phyloP scores from a whole-genome alignment of 30 jellyfish, hydroid and myxozoan species.

The Thelohanellus kitauei region DNA sequence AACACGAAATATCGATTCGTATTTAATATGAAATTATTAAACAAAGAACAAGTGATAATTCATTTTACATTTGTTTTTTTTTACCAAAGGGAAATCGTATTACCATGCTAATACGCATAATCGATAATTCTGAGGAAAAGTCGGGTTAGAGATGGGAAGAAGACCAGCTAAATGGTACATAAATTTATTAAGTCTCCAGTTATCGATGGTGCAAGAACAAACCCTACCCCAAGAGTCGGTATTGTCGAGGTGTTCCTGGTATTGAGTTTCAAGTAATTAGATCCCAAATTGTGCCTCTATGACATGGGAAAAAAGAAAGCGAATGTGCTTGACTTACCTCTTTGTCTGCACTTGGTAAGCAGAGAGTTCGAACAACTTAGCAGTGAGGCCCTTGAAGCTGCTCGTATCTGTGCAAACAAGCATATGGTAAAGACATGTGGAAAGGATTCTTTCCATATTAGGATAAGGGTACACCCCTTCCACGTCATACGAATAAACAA shows the following conservation, averaged over 20 bases:
- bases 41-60: too few relatives aligned
- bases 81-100: too few relatives aligned
- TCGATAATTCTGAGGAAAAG: too few relatives aligned
- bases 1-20: too few relatives aligned
- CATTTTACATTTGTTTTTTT: too few relatives aligned
- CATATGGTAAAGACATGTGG: constrained; percentile 71
- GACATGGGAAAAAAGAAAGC: constrained; percentile 81
- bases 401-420: constrained; percentile 87
- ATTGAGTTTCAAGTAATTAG: constrained; percentile 1
- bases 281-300: constrained; percentile 57
- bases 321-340: constrained; percentile 76
- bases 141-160: too few relatives aligned
- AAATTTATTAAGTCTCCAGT: constrained; percentile 5
- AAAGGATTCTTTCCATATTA: constrained; percentile 66
- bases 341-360: constrained; percentile 49
- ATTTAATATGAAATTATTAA: too few relatives aligned
- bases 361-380: constrained; percentile 84
- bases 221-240: constrained; percentile 89
- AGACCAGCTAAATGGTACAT: constrained; percentile 89
- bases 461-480: constrained; percentile 81
- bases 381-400: constrained; percentile 95
- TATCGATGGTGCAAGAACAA: constrained; percentile 81
- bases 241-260: constrained; percentile 99
- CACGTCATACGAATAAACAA: constrained; percentile 76
- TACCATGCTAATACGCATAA: too few relatives aligned